Evolutionary conservation across 2,797 vertebrate genomes (phyloP), one percentile per base, ranked within the genome.

Genomic region (Pangasius larnaudii): DNA sequence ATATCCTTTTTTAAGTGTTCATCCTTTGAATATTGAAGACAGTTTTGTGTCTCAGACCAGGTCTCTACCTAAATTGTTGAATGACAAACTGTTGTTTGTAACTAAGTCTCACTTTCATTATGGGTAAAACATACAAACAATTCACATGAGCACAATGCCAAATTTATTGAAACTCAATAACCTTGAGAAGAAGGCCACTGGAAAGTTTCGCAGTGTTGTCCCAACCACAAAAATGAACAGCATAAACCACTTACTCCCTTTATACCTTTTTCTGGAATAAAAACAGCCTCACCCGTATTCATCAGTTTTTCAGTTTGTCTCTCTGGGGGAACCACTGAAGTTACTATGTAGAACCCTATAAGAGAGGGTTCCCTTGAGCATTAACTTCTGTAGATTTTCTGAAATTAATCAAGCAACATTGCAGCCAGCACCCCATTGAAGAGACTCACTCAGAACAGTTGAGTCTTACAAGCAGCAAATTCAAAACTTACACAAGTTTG

Each of bases 191-290:
- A 39, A 18, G 30, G 42, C 63, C 10, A 22, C 27, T 77, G 85
- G 77, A n/a, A 83, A 13, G 61, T 86, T 59, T 79, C 10, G 63
- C 39, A 42, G 39, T 83, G 67, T 78, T 87, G 56, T 85, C 39
- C 82, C 8, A 87, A n/a, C 63, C 86, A 69, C 72, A 87, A 42
- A n/a, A 84, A 74, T 84, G 16, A 72, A 72, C 33, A 81, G 80
- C 59, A 65, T 46, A 82, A 63, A 19, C 80, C 49, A 9, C 42
- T 27, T 53, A 65, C 75, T 36, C 53, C 18, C 14, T 69, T 72
- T 49, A 85, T 71, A 79, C 65, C 51, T 3, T 46, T 53, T 3
- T 46, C 75, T 82, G 27, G n/a, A 71, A 72, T 56, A 27, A 85
- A 81, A 49, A 74, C 67, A 81, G 67, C 24, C 65, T 19, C 36